Evolutionary conservation across 2,888 invertebrate species (phyloP), one percentile per base, ranked within the genome.

Genomic region (Archaeoteleia sp.): DNA sequence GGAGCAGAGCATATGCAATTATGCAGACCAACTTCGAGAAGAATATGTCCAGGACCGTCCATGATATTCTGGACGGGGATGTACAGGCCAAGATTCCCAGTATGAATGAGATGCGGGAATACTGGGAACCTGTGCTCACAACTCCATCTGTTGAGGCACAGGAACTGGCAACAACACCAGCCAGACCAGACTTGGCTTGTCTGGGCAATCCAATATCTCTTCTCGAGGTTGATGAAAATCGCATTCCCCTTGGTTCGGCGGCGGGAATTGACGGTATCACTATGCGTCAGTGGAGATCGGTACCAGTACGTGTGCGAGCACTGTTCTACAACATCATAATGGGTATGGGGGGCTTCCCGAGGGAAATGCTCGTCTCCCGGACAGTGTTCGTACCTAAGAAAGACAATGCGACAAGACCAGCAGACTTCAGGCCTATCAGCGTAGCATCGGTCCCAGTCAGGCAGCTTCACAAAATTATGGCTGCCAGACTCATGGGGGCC

Each of bases 361-460:
- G 43, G 79, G 76, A 82, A 78, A 78, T 82, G 80, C 20, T 67
- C 1, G n/a, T 14, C 20, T 42, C 54, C 9, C 7, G 62, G 2
- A 62, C 66, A 1, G 32, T 70, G 5, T 70, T 66, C 9, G 23
- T 62, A 1, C 62, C 61, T 0, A 65, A 69, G 14, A 46, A 35
- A 8, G 37, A 8, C 1, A 13, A 25, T 2, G 10, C 14, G 2
- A 25, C 12, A 3, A 5, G 9, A 1, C 53, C 60, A 1, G 5
- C 10, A 1, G 32, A 54, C 6, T 62, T 27, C 15, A 4, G 62
- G 5, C 48, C 62, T 1, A 53, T 62, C 7, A 42, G 35, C 8
- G 40, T 62, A 4, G 6, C 48, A 2, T 69, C 67, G 2, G 68
- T 66, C 0, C 15, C 49, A 0, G 68, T 66, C 5, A 5, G 72